phyloP scores from a whole-genome alignment of 2,888 invertebrate genomes.

The Polylopha cassiicola region DNA sequence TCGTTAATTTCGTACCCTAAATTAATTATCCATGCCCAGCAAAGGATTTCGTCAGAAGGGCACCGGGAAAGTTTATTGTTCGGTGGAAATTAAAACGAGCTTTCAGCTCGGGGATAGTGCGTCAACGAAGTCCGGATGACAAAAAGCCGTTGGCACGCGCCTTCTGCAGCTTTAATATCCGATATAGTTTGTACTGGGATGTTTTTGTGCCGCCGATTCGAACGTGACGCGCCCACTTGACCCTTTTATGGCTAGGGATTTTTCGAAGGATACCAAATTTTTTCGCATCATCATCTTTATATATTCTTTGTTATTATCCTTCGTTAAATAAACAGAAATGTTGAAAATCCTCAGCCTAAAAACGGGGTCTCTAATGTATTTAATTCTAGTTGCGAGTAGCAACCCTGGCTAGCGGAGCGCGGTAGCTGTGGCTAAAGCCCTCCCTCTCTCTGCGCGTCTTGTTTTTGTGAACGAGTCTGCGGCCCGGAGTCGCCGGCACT shows the following conservation, averaged over 20 bases:
- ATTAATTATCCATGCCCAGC: too few relatives aligned
- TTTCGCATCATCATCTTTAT: constrained; percentile 1
- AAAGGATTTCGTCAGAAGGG: too few relatives aligned
- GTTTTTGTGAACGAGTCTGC: constrained; percentile 76
- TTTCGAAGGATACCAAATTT: constrained; percentile 40
- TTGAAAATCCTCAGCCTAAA: too few relatives aligned
- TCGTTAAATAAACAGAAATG: too few relatives aligned
- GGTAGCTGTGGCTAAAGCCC: constrained; percentile 48
- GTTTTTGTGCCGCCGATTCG: constrained; percentile 55
- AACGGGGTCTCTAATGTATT: constrained; percentile 17
- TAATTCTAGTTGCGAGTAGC: constrained; percentile 22
- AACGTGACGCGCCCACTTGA: constrained; percentile 66
- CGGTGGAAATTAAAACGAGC: constrained; percentile 54
- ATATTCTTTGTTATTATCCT: too few relatives aligned
- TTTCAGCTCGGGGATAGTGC: constrained; percentile 33
- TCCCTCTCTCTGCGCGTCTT: constrained; percentile 65
- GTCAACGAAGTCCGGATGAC: constrained; percentile 31
- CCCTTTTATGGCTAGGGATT: constrained; percentile 67
- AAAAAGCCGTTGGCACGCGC: constrained; percentile 64
- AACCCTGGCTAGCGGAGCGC: constrained; percentile 28
- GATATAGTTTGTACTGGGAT: constrained; percentile 67
- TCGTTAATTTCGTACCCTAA: too few relatives aligned
- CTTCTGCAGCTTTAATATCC: constrained; percentile 61
- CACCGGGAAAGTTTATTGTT: constrained; percentile 28
- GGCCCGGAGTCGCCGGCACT: constrained; percentile 65